Conservation (phyloP, 2,113 vertebrate species). For the Pardalotus punctatus region DNA sequence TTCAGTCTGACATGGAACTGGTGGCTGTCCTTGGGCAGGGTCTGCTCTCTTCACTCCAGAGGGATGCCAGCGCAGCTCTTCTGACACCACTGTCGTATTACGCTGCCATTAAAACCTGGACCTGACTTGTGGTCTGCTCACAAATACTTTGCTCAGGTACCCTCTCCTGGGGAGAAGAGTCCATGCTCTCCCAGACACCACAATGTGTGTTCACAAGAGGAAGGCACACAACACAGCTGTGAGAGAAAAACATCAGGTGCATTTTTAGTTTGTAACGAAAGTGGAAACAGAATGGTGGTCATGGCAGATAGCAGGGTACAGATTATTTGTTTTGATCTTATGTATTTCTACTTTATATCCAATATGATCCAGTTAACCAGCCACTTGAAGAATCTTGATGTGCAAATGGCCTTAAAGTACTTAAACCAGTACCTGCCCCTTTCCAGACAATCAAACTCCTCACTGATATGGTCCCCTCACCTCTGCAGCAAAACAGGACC, state of each 20-base stretch:
- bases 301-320: neutral
- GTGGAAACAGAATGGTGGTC: neutral
- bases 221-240: neutral
- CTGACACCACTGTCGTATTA: neutral
- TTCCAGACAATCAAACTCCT: neutral
- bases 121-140: neutral
- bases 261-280: neutral
- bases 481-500: neutral
- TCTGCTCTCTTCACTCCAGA: neutral
- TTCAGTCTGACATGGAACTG: neutral
- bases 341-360: neutral
- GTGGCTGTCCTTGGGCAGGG: neutral
- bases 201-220: fast-evolving
- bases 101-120: neutral
- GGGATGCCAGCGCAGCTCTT: neutral
- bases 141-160: neutral
- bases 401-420: neutral
- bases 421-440: neutral
- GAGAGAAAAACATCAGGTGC: neutral
- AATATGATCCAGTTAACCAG: neutral
- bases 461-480: neutral
- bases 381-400: neutral
- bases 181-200: neutral
- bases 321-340: neutral
- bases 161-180: neutral